These are phyloP conservation scores for Trachemys scripta DNA, from an alignment of 2,113 vertebrate species.

Conservation along the genomic window DNA sequence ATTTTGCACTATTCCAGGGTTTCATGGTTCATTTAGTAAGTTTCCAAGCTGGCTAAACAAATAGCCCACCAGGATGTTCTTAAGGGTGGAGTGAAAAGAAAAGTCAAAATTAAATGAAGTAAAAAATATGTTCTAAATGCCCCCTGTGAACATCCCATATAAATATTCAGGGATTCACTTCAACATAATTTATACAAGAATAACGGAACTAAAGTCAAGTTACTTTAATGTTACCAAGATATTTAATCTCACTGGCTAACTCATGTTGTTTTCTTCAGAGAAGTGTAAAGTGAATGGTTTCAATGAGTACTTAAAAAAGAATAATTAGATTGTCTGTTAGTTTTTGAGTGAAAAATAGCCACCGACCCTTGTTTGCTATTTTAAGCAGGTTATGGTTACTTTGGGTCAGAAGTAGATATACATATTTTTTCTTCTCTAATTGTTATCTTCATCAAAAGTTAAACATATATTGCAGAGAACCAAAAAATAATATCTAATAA, in stretches of 20 bases:
- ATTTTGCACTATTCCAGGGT: neutral
- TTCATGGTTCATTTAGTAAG: neutral
- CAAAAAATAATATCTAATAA: constrained; percentile 20
- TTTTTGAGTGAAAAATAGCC: neutral
- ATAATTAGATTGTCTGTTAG: constrained; percentile 2
- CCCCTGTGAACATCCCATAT: neutral
- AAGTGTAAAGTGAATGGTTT: neutral
- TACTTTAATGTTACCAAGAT: neutral
- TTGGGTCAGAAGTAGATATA: neutral
- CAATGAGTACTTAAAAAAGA: neutral
- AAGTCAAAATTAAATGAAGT: neutral
- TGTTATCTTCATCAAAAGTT: constrained; percentile 24
- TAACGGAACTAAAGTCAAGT: neutral
- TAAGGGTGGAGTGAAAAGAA: neutral
- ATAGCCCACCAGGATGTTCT: neutral
- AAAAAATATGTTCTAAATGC: neutral
- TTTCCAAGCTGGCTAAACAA: neutral
- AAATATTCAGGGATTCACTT: neutral
- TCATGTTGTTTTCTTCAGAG: neutral
- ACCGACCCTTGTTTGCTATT: constrained; percentile 22
- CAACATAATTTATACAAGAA: neutral
- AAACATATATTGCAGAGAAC: neutral
- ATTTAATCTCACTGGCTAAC: neutral
- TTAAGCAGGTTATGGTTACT: neutral
- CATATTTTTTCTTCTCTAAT: constrained; percentile 23